Percentiles rank a stretch among this genome's conserved stretches.
Conservation (phyloP, 2,113 vertebrate species). For the Podarcis raffonei region DNA sequence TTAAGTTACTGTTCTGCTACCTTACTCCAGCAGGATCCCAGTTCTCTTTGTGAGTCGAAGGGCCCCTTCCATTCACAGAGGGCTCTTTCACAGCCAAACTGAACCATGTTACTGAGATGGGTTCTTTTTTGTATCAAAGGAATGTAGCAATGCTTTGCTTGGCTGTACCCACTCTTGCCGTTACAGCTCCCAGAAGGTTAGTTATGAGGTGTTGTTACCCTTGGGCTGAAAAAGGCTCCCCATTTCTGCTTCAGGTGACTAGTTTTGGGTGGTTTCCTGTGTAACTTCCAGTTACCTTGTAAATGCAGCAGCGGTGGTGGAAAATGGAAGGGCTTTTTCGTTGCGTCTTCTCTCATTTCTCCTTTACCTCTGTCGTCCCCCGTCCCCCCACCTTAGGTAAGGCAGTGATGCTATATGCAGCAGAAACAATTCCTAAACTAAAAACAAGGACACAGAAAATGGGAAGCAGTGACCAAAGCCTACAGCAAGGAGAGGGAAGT, state of each 20-base stretch:
- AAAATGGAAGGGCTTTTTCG: background rate
- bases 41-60: background rate
- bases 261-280: background rate
- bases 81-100: background rate
- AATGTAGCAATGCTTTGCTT: too few species aligned
- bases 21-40: background rate
- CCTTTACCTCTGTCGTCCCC: background rate
- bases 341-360: background rate
- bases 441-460: conserved; percentile 94
- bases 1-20: background rate
- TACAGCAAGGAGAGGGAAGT: conserved; percentile 91
- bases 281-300: background rate
- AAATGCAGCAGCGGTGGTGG: background rate
- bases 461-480: conserved; percentile 84
- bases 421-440: conserved; percentile 97
- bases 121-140: too few species aligned
- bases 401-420: conserved; percentile 91
- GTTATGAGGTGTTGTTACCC: background rate
- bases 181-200: background rate
- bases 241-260: background rate
- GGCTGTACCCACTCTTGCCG: background rate
- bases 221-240: background rate
- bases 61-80: background rate
- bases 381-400: conserved; percentile 83
- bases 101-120: too few species aligned